These are phyloP conservation scores for Amphilophus citrinellus DNA, from an alignment of 2,113 vertebrate species.

Conservation along the genomic window DNA sequence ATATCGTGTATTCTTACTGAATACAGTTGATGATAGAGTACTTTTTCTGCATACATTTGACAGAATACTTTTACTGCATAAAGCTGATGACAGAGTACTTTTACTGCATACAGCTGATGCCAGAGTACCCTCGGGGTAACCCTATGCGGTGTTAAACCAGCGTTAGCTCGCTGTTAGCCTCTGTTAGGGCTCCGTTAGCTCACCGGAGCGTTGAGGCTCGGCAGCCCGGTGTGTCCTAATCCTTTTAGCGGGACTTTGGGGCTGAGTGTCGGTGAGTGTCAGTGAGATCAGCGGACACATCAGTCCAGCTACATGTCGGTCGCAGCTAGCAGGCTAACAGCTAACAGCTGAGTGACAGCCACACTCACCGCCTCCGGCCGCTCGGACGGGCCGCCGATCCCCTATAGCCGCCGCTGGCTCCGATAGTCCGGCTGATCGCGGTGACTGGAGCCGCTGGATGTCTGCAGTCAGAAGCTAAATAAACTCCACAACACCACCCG, in stretches of 20 bases:
- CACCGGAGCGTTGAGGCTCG: background rate
- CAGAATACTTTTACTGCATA: background rate
- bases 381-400: background rate
- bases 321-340: slow-evolving; percentile 10
- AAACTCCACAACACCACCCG: slow-evolving; percentile 50
- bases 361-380: slow-evolving; percentile 20
- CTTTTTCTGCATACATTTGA: background rate
- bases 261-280: too few relatives aligned
- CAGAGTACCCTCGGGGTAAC: background rate
- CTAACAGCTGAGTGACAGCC: background rate
- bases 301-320: background rate
- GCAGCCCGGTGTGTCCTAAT: background rate
- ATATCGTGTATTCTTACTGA: background rate
- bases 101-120: background rate
- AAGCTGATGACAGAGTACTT: background rate
- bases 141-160: background rate
- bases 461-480: slow-evolving; percentile 8
- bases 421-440: too few relatives aligned
- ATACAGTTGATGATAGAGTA: background rate
- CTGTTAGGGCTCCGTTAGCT: background rate
- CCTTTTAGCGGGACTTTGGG: background rate
- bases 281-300: rapidly evolving
- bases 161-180: background rate
- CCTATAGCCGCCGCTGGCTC: background rate
- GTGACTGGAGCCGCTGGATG: background rate